Percentiles rank a stretch among this genome's conserved stretches.
Conservation (phyloP, 2,113 vertebrate genomes). For the Pterocles gutturalis region DNA sequence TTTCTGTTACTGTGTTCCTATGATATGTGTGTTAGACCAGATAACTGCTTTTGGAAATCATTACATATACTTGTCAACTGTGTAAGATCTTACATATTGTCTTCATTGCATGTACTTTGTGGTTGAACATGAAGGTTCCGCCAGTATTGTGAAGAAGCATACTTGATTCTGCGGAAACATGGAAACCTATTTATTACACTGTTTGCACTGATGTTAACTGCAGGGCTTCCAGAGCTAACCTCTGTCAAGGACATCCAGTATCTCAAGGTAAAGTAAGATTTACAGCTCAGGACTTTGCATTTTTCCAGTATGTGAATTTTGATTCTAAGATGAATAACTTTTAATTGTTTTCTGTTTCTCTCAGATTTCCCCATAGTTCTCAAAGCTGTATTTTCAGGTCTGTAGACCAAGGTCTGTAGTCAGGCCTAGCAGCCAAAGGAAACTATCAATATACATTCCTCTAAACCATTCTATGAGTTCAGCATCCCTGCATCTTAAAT, state of each 20-base stretch:
- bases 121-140: slow-evolving; percentile 83
- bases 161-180: slow-evolving; percentile 91
- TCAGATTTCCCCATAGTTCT: not conserved
- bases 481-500: not conserved
- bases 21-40: fast-evolving
- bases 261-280: slow-evolving; percentile 88
- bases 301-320: not conserved
- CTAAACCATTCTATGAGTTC: not conserved
- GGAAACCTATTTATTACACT: slow-evolving; percentile 98
- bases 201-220: slow-evolving; percentile 97
- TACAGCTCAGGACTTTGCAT: not conserved
- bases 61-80: fast-evolving
- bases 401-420: not conserved
- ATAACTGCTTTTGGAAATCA: fast-evolving
- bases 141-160: slow-evolving; percentile 95
- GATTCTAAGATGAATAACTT: not conserved
- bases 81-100: not conserved
- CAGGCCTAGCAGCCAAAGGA: not conserved
- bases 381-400: not conserved
- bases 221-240: slow-evolving; percentile 95
- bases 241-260: slow-evolving; percentile 99
- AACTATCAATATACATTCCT: not conserved
- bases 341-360: not conserved
- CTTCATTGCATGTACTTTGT: not conserved
- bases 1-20: not conserved